phyloP scores from a whole-genome alignment of 2,797 vertebrate species.

The Sebastes goodei region DNA sequence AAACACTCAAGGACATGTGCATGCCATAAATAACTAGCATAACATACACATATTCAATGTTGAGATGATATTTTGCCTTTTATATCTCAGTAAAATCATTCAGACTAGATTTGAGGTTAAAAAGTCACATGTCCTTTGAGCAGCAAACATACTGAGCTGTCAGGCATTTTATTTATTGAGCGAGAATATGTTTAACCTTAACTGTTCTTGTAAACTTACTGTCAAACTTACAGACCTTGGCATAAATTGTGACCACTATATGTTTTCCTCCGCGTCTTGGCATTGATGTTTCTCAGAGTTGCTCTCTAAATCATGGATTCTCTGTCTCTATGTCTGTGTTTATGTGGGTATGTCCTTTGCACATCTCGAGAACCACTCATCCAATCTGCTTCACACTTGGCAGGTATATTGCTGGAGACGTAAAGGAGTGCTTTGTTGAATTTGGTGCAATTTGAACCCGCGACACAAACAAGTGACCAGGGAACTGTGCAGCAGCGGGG shows the following conservation, averaged over 20 bases:
- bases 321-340: not conserved
- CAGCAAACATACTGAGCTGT: not conserved
- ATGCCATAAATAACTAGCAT: not conserved
- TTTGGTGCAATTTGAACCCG: too few relatives aligned
- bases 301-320: not conserved
- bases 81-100: conserved; percentile 2
- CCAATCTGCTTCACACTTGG: too few relatives aligned
- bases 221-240: not conserved
- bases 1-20: not conserved
- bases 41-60: not conserved
- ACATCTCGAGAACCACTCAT: not conserved
- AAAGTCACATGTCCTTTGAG: not conserved
- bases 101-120: not conserved
- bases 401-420: too few relatives aligned
- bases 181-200: conserved; percentile 19
- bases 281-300: conserved; percentile 8
- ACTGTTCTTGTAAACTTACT: not conserved
- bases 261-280: not conserved
- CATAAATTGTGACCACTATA: not conserved
- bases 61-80: not conserved
- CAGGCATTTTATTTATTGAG: not conserved
- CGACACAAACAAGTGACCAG: too few relatives aligned
- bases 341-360: not conserved
- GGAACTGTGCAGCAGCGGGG: too few relatives aligned
- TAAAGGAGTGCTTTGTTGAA: too few relatives aligned